Evolutionary conservation across 1,140 invertebrate genomes (phyloP).

Genomic region (roundworm (Caenorhabditis elegans)): DNA sequence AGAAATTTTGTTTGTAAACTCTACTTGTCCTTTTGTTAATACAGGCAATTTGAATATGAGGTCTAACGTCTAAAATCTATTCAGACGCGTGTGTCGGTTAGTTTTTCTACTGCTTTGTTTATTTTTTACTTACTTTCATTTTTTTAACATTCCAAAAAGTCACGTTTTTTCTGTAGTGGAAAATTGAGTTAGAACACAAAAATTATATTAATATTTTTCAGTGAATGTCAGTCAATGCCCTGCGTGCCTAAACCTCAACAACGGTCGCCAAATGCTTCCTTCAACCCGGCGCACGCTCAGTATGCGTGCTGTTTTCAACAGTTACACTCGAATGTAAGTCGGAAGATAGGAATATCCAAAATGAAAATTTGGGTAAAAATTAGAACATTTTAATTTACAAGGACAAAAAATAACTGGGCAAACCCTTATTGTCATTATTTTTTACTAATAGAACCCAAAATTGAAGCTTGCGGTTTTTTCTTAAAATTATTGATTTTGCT

Average conservation of each 20-base stretch:
- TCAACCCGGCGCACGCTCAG: slow-evolving; percentile 38
- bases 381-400: background rate
- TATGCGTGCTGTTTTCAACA: slow-evolving; percentile 42
- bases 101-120: background rate
- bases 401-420: too few relatives aligned
- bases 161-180: too few relatives aligned
- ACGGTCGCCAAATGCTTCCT: slow-evolving; percentile 25
- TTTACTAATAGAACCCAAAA: too few relatives aligned
- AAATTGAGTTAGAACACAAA: too few relatives aligned
- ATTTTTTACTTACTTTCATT: too few relatives aligned
- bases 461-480: too few relatives aligned
- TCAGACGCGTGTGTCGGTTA: background rate
- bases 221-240: slow-evolving; percentile 32
- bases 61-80: background rate
- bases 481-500: too few relatives aligned
- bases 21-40: background rate
- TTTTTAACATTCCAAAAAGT: too few relatives aligned
- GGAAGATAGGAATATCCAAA: too few relatives aligned
- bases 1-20: background rate
- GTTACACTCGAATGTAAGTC: slow-evolving; percentile 40
- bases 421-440: too few relatives aligned
- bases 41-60: background rate
- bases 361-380: too few relatives aligned
- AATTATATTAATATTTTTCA: background rate
- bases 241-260: slow-evolving; percentile 29